Percentiles rank a stretch among this genome's conserved stretches.
Conservation (phyloP, 2,113 vertebrate genomes). For the Tetrao urogallus region DNA sequence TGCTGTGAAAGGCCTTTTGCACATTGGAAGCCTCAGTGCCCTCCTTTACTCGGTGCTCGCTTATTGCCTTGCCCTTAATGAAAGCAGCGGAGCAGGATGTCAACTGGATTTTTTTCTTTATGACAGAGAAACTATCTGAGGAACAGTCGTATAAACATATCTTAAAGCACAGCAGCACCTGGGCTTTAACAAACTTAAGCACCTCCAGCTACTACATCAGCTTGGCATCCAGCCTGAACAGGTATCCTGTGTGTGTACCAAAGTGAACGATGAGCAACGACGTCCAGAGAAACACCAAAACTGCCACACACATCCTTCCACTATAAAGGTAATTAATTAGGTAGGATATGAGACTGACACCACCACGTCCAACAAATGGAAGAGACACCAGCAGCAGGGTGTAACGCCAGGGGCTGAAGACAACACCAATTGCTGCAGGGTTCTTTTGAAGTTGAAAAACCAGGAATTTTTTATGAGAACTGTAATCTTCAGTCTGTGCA, state of each 20-base stretch:
- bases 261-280: background rate
- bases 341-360: background rate
- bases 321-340: background rate
- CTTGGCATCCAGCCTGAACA: background rate
- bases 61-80: fast-evolving
- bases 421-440: background rate
- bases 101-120: background rate
- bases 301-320: background rate
- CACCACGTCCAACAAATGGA: background rate
- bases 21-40: background rate
- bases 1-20: background rate
- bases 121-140: background rate
- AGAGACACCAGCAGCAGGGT: fast-evolving
- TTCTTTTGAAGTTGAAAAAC: background rate
- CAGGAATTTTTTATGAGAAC: background rate
- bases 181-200: background rate
- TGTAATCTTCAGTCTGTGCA: background rate
- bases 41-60: background rate
- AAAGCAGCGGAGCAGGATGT: background rate
- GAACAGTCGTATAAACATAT: background rate
- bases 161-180: fast-evolving
- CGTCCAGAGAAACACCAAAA: background rate
- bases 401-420: background rate
- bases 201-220: background rate
- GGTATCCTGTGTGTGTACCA: background rate